These are phyloP conservation scores for Lampris incognitus DNA, from an alignment of 2,113 vertebrate species.

Conservation along the genomic window DNA sequence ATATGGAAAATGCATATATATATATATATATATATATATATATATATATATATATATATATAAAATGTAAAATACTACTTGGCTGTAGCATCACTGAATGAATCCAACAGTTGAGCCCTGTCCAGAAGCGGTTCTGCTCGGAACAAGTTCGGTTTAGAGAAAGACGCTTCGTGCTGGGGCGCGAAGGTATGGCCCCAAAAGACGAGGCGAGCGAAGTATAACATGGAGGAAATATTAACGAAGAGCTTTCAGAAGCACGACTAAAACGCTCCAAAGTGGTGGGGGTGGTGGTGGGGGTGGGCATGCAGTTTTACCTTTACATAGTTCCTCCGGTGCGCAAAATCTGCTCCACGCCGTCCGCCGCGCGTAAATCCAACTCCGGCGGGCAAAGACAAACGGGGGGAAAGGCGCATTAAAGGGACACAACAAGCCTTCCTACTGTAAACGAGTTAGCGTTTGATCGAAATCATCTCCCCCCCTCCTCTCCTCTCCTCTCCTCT, in stretches of 20 bases:
- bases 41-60: no score
- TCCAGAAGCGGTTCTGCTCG: no score
- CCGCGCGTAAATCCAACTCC: slow-evolving; percentile 76
- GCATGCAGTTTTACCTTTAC: slow-evolving; percentile 78
- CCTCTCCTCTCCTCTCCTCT: no score
- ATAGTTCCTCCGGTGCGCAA: slow-evolving; percentile 78
- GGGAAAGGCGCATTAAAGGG: slow-evolving; percentile 36
- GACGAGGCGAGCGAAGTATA: slow-evolving; percentile 2
- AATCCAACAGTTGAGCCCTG: no score
- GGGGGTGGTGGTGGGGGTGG: neutral
- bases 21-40: no score
- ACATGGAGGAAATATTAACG: neutral
- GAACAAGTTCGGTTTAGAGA: no score
- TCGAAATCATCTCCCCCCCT: no score
- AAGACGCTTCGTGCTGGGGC: no score
- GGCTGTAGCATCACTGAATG: no score
- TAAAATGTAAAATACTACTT: no score
- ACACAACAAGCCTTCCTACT: neutral
- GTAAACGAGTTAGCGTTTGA: no score
- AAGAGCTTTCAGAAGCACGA: neutral
- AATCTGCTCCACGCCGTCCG: slow-evolving; percentile 54
- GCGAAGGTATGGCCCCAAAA: neutral
- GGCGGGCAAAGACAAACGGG: slow-evolving; percentile 59
- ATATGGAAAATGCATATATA: no score
- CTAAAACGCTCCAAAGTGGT: neutral